phyloP scores from a whole-genome alignment of 2,888 invertebrate genomes.

The Drosophila mercatorum region DNA sequence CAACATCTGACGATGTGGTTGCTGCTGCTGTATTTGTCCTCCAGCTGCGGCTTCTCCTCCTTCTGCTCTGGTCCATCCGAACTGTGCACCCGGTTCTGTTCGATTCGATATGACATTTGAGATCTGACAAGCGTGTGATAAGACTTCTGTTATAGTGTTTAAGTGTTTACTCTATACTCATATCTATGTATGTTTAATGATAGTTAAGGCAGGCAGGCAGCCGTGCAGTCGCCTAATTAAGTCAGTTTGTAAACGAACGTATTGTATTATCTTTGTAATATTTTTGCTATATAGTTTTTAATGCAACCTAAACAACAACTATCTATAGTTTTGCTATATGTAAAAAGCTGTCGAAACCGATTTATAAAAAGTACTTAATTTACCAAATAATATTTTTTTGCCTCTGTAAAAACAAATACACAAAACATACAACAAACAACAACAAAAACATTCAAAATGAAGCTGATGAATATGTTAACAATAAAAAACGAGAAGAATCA shows the following conservation, averaged over 20 bases:
- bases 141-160: constrained; percentile 70
- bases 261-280: constrained; percentile 77
- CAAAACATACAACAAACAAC: constrained; percentile 28
- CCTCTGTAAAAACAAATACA: constrained; percentile 62
- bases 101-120: constrained; percentile 26
- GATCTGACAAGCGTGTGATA: constrained; percentile 71
- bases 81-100: constrained; percentile 74
- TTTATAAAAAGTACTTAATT: constrained; percentile 80
- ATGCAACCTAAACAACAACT: constrained; percentile 32
- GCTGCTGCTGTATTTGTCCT: constrained; percentile 77
- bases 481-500: constrained; percentile 52
- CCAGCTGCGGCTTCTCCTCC: constrained; percentile 76
- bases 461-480: constrained; percentile 61
- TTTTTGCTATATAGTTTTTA: constrained; percentile 71
- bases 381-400: constrained; percentile 76
- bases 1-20: constrained; percentile 63
- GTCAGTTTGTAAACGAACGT: constrained; percentile 79
- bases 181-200: background rate
- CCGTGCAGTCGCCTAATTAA: constrained; percentile 63
- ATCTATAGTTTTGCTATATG: constrained; percentile 61
- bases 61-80: constrained; percentile 76
- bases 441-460: constrained; percentile 45
- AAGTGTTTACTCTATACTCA: constrained; percentile 52
- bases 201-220: constrained; percentile 33
- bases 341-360: constrained; percentile 71